Percentiles rank a stretch among this genome's conserved stretches.
Conservation (phyloP, 1,140 invertebrate genomes). For the Philaenus spumarius region DNA sequence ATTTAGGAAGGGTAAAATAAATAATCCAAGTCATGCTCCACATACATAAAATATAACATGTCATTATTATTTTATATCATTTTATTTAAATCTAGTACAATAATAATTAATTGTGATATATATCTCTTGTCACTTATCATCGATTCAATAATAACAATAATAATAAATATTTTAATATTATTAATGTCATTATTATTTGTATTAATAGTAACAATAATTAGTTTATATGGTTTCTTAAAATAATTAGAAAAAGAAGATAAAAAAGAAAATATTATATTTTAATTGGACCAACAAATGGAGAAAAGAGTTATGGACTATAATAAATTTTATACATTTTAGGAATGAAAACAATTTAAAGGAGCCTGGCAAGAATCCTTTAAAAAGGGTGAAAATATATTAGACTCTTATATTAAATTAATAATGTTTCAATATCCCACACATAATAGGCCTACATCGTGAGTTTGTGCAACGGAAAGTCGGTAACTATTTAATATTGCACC, state of each 20-base stretch:
- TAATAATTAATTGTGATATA: conserved; percentile 3
- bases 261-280: no score
- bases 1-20: no score
- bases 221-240: neutral
- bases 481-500: conserved; percentile 16
- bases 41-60: conserved; percentile 17
- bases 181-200: conserved; percentile 2
- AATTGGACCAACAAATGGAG: no score
- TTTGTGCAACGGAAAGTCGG: neutral
- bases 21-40: conserved; percentile 34
- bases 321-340: no score
- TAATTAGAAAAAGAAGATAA: no score
- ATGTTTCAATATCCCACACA: no score
- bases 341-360: no score
- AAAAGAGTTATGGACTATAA: no score
- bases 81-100: conserved; percentile 11
- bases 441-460: no score
- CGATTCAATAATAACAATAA: conserved; percentile 10
- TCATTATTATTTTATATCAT: conserved; percentile 13
- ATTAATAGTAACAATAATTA: conserved; percentile 8
- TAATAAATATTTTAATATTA: conserved; percentile 9
- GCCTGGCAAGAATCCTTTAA: no score
- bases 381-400: no score
- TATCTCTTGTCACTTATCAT: conserved; percentile 15
- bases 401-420: no score